A percentile compares a stretch with the other conserved stretches of the same genome.
phyloP scores from a whole-genome alignment of 2,797 vertebrate genomes.

The Smutsia gigantea region DNA sequence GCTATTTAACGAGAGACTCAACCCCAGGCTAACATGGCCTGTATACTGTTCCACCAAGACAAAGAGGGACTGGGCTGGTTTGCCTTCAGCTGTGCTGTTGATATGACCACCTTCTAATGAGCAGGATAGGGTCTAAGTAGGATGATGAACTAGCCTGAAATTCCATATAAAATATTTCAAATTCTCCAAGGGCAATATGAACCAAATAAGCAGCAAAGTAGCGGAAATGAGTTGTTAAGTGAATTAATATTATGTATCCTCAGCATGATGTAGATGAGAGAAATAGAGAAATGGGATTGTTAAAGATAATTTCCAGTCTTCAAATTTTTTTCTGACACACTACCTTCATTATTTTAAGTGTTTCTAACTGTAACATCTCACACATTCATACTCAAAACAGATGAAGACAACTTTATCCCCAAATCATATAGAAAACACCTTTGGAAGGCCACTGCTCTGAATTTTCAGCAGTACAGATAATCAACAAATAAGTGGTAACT shows the following conservation, averaged over 20 bases:
- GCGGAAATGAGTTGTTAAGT: neutral
- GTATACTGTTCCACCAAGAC: neutral
- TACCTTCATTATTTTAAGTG: neutral
- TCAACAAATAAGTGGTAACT: neutral
- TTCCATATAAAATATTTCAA: neutral
- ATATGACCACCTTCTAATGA: neutral
- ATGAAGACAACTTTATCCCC: neutral
- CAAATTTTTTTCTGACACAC: neutral
- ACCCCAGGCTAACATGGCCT: neutral
- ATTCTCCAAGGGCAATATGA: neutral
- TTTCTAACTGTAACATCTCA: neutral
- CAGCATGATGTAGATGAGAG: neutral
- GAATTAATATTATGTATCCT: neutral
- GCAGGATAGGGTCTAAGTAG: neutral
- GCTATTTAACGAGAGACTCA: neutral
- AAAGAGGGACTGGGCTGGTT: neutral
- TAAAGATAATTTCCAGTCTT: conserved; percentile 13
- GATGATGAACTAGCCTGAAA: neutral
- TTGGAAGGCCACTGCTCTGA: neutral
- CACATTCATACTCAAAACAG: neutral
- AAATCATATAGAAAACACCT: neutral
- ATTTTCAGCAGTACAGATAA: neutral
- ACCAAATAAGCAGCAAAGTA: neutral
- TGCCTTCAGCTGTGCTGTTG: neutral
- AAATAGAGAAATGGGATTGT: neutral